Evolutionary conservation across 2,797 vertebrate genomes (phyloP), one percentile per base, ranked within the genome.

Genomic region (Martes flavigula): DNA sequence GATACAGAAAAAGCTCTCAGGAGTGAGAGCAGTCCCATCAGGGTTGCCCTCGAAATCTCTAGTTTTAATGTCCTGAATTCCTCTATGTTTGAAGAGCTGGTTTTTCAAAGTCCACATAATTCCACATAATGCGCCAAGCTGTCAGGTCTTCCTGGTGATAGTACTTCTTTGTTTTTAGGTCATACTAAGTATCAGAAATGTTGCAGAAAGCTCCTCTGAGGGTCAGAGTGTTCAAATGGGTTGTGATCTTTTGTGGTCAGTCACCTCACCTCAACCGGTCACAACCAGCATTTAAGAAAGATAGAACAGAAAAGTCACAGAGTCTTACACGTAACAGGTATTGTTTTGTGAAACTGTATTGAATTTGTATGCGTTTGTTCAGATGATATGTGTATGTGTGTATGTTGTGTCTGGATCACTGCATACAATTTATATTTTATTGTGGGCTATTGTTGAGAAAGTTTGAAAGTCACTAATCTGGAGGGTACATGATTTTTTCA

Each of bases 31-130:
- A 15, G 30, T 66, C 62, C 62, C 30, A n/a, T n/a, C 62, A 66
- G 30, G 62, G 62, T 66, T 66, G 62, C 7, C 62, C 73, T 93
- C 56, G 48, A 88, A 87, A 91, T 35, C 75, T 98, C 98, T 99
- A 99, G 99, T 99, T 99, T 99, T 99, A 99, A 98, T 97, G 97
- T 96, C n/a, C 38, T 97, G 95, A 98, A 97, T 98, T 99, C 97
- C 98, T 98, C 97, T 95, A 96, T 94, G 97, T 98, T 98, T 98
- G 78, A 97, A 98, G 97, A 98, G 88, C 94, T 90, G 96, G 56
- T 96, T 97, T 98, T 98, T 85, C 98, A 98, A 98, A 99, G 97
- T 97, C 95, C 40, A 82, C 98, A 97, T 84, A 97, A 98, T 98
- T 96, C 92, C 51, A 54, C 51, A 54, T 54, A 97, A 90, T 75